Conservation (phyloP, 2,888 invertebrate species). For the Belgica antarctica region DNA sequence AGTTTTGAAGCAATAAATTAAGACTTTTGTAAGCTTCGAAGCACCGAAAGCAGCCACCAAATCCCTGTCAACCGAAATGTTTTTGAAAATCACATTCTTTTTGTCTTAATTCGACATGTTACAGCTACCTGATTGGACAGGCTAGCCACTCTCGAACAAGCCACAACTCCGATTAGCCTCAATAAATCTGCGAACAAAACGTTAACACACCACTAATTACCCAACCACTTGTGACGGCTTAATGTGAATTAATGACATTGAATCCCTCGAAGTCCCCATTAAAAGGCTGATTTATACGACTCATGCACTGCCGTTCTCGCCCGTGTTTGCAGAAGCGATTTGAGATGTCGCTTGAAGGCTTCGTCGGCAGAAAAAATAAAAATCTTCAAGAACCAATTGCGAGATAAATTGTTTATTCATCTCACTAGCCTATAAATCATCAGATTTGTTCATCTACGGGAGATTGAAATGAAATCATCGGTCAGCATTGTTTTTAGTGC, state of each 20-base stretch:
- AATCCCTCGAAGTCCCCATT: conserved; percentile 18
- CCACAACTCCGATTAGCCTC: conserved; percentile 30
- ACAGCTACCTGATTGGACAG: conserved; percentile 40
- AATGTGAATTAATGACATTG: conserved; percentile 33
- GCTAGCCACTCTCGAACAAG: no score
- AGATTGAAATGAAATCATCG: conserved; percentile 39
- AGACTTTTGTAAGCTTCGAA: background rate
- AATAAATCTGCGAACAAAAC: conserved; percentile 23
- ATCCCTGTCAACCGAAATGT: conserved; percentile 23
- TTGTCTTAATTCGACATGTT: conserved; percentile 33
- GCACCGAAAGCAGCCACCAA: background rate
- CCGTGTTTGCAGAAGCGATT: conserved; percentile 22
- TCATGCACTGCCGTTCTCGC: conserved; percentile 19
- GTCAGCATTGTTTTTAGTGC: background rate
- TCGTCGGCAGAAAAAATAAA: background rate
- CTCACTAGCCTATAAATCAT: conserved; percentile 37
- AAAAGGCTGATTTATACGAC: conserved; percentile 30
- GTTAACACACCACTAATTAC: conserved; percentile 34
- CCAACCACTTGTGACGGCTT: conserved; percentile 29
- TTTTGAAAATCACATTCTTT: background rate
- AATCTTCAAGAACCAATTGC: conserved; percentile 13
- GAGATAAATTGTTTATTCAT: conserved; percentile 30
- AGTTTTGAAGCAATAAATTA: conserved; percentile 26
- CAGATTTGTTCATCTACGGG: conserved; percentile 25
- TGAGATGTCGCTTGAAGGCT: conserved; percentile 17